Evolutionary conservation across 64 coral and sea anemone species (phyloP).

Genomic region (Actinia equina): DNA sequence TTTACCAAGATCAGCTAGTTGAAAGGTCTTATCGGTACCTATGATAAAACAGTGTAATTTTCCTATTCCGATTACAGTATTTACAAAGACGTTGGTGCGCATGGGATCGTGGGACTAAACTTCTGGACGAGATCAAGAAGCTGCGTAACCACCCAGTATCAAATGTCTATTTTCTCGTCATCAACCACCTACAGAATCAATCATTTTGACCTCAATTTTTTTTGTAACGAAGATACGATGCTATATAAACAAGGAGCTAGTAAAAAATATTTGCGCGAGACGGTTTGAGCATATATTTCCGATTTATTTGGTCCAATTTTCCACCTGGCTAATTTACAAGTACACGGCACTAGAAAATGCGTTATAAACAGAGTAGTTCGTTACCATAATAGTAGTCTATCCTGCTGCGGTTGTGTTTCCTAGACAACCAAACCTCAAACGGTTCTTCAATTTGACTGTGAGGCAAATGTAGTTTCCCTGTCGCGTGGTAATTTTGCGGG

Average conservation of each 20-base stretch:
- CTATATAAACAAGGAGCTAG: too few species aligned
- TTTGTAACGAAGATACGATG: too few species aligned
- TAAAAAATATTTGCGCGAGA: too few species aligned
- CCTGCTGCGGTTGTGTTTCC: constrained; percentile 78
- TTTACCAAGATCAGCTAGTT: constrained; percentile 72
- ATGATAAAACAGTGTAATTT: not conserved
- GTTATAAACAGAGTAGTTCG: not conserved
- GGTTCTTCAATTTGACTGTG: constrained; percentile 89
- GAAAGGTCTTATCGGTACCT: constrained; percentile 92
- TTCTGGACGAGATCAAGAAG: too few species aligned
- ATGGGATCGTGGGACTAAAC: too few species aligned
- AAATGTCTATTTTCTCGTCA: too few species aligned
- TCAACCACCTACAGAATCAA: too few species aligned
- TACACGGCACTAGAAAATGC: not conserved
- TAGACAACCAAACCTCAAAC: constrained; percentile 87
- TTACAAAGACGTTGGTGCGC: too few species aligned
- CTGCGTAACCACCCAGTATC: too few species aligned
- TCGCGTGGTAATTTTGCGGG: constrained; percentile 69
- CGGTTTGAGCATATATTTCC: too few species aligned
- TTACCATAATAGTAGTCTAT: constrained; percentile 99
- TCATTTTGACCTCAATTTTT: too few species aligned
- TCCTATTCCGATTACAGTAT: too few species aligned
- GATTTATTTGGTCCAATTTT: not conserved
- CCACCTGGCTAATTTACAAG: not conserved
- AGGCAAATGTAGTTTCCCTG: constrained; percentile 76